Percentiles rank a stretch among this genome's conserved stretches.
Conservation (phyloP, 2,113 vertebrate genomes). For the Spea multiplicata region DNA sequence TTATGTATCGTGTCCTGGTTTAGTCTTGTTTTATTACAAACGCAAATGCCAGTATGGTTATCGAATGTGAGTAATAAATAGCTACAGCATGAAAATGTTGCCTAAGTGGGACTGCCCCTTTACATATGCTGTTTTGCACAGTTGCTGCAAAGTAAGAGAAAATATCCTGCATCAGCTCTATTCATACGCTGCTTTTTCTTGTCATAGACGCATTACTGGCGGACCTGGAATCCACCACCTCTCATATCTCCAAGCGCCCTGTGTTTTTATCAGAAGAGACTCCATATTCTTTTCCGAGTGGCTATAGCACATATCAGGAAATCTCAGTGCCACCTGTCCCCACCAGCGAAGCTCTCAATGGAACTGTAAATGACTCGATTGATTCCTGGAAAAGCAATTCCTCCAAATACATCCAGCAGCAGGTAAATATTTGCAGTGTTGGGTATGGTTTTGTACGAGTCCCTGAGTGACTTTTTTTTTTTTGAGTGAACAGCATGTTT, state of each 20-base stretch:
- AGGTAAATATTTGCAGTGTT: slow-evolving; percentile 62
- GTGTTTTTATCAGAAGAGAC: slow-evolving; percentile 89
- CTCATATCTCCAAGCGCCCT: slow-evolving; percentile 90
- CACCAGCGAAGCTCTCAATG: slow-evolving; percentile 85
- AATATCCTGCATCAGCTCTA: no score
- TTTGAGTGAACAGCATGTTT: no score
- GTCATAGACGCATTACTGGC: slow-evolving; percentile 86
- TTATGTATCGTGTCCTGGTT: no score
- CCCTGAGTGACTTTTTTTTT: no score
- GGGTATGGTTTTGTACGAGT: no score
- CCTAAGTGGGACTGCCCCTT: no score
- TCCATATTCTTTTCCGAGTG: slow-evolving; percentile 88
- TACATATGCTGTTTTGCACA: no score
- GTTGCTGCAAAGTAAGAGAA: no score
- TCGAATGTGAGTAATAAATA: no score
- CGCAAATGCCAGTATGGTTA: no score
- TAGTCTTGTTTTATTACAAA: no score
- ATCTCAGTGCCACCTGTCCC: slow-evolving; percentile 78
- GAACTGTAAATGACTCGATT: slow-evolving; percentile 73
- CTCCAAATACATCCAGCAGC: slow-evolving; percentile 75
- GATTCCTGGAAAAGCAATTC: slow-evolving; percentile 68
- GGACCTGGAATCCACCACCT: slow-evolving; percentile 95
- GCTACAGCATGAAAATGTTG: no score
- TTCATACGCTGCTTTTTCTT: background rate
- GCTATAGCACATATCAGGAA: slow-evolving; percentile 84